Evolutionary conservation across 2,888 invertebrate species (phyloP).

Genomic region (Celastrina argiolus): DNA sequence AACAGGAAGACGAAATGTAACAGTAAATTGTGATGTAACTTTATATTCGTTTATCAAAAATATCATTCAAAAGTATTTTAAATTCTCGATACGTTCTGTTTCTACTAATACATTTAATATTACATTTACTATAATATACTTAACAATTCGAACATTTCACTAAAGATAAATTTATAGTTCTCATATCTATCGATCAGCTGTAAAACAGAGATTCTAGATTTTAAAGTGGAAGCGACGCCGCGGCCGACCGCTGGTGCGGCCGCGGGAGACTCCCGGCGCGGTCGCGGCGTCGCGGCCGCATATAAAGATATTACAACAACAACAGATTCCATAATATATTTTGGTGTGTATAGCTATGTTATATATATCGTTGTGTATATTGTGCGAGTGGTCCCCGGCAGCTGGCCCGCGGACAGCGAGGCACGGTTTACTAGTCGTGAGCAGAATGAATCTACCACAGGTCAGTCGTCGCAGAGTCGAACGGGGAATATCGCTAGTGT

Average conservation of each 20-base stretch:
- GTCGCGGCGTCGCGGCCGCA: not conserved
- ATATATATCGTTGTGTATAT: slow-evolving; percentile 7
- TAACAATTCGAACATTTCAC: slow-evolving; percentile 8
- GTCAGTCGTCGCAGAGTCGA: not conserved
- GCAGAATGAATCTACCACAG: not conserved
- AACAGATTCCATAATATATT: slow-evolving; percentile 5
- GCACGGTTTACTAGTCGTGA: not conserved
- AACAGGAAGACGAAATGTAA: slow-evolving; percentile 10
- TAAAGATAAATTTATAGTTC: slow-evolving; percentile 7
- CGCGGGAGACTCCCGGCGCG: not conserved
- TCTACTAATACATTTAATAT: slow-evolving; percentile 3
- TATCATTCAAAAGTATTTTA: slow-evolving; percentile 7
- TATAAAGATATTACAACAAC: not conserved
- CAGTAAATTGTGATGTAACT: slow-evolving; percentile 9
- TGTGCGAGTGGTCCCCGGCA: slow-evolving; percentile 12
- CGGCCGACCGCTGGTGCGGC: not conserved
- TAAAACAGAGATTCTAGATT: slow-evolving; percentile 18
- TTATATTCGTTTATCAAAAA: slow-evolving; percentile 19
- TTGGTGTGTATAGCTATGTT: slow-evolving; percentile 7
- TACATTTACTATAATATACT: slow-evolving; percentile 20
- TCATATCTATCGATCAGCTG: slow-evolving; percentile 17
- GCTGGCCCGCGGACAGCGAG: not conserved
- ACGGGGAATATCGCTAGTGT: not conserved
- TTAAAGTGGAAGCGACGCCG: not conserved
- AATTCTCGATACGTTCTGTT: slow-evolving; percentile 5